phyloP scores from a whole-genome alignment of 2,888 invertebrate genomes.

The Dugesia japonica region DNA sequence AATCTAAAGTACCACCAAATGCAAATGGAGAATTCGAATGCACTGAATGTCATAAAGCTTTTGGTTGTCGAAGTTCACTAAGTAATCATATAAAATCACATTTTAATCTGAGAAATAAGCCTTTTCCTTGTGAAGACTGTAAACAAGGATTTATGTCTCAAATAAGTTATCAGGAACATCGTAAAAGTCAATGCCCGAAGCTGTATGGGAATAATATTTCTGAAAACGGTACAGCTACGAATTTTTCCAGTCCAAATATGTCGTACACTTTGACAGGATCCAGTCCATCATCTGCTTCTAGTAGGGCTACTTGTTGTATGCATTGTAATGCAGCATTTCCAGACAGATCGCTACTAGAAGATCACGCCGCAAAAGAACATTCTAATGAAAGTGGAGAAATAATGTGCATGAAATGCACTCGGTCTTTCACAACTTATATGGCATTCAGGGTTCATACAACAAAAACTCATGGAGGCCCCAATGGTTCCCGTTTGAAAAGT shows the following conservation, averaged over 20 bases:
- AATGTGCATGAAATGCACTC: not conserved
- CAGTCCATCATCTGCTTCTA: not conserved
- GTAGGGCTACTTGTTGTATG: not conserved
- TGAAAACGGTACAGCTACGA: not conserved
- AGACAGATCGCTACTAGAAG: not conserved
- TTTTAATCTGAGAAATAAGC: not conserved
- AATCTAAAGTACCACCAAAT: not conserved
- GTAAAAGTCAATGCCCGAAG: slow-evolving; percentile 2
- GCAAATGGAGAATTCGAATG: not conserved
- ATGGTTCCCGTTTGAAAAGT: not conserved
- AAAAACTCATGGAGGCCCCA: not conserved
- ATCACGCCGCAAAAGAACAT: slow-evolving; percentile 7
- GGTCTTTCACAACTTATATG: slow-evolving; percentile 3
- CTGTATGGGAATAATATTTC: not conserved
- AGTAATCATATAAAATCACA: slow-evolving; percentile 4
- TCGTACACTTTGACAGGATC: not conserved
- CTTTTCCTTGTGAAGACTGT: slow-evolving; percentile 7
- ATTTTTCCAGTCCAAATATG: not conserved
- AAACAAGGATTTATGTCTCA: slow-evolving; percentile 13
- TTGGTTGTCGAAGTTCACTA: not conserved
- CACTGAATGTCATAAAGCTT: slow-evolving; percentile 3
- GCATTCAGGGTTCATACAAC: not conserved
- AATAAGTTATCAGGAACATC: not conserved
- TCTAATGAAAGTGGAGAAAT: slow-evolving; percentile 1
- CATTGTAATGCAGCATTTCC: slow-evolving; percentile 6